Percentiles rank a stretch among this genome's conserved stretches.
These are phyloP conservation scores for Amblyopsis hoosieri DNA, from an alignment of 2,797 vertebrate genomes.

Conservation along the genomic window DNA sequence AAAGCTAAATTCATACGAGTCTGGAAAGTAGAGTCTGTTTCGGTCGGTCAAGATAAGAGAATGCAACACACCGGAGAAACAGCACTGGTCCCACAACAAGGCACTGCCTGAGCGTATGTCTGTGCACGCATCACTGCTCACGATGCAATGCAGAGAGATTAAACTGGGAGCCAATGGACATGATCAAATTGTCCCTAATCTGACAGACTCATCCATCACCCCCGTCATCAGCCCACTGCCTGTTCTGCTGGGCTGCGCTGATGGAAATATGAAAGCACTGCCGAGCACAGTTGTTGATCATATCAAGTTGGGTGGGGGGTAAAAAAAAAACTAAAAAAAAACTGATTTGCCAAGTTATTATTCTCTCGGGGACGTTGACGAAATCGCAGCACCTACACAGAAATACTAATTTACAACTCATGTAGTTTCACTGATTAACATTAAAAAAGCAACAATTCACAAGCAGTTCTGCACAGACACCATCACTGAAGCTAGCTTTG, in stretches of 20 bases:
- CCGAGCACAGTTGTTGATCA: conserved; percentile 20
- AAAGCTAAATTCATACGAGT: no score
- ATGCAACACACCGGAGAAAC: not conserved
- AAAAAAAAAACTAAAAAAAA: no score
- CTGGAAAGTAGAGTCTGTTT: no score
- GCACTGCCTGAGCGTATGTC: conserved; percentile 62
- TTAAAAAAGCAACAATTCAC: no score
- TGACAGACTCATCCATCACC: conserved; percentile 79
- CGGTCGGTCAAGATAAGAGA: not conserved
- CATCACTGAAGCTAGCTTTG: no score
- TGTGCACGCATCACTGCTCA: conserved; percentile 49
- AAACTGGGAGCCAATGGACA: conserved; percentile 71
- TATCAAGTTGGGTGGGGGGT: no score
- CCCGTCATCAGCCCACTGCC: conserved; percentile 53
- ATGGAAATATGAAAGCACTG: conserved; percentile 50
- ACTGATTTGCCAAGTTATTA: not conserved
- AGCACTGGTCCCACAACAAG: conserved; percentile 6
- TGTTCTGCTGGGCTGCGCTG: conserved; percentile 58
- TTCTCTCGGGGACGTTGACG: not conserved
- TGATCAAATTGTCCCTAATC: conserved; percentile 75
- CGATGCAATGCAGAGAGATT: conserved; percentile 72
- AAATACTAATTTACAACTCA: not conserved
- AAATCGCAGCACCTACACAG: not conserved
- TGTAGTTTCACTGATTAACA: no score
- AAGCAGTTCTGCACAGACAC: no score